phyloP scores from a whole-genome alignment of 2,888 invertebrate genomes.

The Tortrix viridana region DNA sequence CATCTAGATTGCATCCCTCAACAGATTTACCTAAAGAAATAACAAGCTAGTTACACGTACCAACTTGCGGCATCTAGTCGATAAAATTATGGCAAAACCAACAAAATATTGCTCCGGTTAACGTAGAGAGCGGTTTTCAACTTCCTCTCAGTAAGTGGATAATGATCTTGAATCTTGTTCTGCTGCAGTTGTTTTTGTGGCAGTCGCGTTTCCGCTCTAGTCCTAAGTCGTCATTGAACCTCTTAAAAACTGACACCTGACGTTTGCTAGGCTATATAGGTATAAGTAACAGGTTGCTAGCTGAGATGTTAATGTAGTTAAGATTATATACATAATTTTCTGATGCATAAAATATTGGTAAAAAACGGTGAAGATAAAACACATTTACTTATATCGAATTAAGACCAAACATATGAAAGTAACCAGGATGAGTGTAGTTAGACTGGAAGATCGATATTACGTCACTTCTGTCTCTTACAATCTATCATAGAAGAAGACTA shows the following conservation, averaged over 20 bases:
- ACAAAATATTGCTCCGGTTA: conserved; percentile 55
- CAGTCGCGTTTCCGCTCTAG: conserved; percentile 60
- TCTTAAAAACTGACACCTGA: conserved; percentile 23
- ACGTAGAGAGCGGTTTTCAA: conserved; percentile 60
- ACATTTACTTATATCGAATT: no score
- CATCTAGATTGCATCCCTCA: no score
- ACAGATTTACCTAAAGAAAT: no score
- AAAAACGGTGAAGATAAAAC: no score
- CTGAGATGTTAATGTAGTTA: background rate
- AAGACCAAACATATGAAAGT: no score
- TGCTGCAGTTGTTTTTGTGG: conserved; percentile 65
- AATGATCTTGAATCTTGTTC: conserved; percentile 68
- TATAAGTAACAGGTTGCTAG: conserved; percentile 7
- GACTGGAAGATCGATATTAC: no score
- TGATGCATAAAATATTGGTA: no score
- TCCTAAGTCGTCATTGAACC: conserved; percentile 47
- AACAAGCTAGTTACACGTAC: no score
- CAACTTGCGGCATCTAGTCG: background rate
- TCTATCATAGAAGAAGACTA: no score
- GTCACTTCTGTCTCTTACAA: no score
- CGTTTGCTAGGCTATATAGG: background rate
- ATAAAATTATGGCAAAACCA: conserved; percentile 1
- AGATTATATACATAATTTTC: no score
- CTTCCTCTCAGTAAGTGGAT: conserved; percentile 80
- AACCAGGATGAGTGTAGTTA: no score